Conservation (phyloP, 2,797 vertebrate species). For the Leptodactylus fallax region DNA sequence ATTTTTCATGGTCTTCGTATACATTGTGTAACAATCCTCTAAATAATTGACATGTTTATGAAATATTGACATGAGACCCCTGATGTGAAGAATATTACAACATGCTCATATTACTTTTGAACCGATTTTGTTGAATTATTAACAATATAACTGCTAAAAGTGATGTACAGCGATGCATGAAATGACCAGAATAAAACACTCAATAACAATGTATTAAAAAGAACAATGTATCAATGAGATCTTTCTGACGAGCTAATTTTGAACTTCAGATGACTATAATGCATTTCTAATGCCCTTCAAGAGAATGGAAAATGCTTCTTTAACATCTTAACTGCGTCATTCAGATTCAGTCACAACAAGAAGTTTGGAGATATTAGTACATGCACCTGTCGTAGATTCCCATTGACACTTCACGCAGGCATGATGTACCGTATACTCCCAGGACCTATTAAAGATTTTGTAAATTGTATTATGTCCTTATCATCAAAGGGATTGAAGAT, state of each 20-base stretch:
- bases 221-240: neutral
- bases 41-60: neutral
- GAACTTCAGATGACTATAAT: neutral
- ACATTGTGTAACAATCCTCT: neutral
- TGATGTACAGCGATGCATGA: constrained; percentile 8
- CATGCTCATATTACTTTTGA: constrained; percentile 6
- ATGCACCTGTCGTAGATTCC: neutral
- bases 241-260: neutral
- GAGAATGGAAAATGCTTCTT: neutral
- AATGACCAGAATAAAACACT: constrained; percentile 17
- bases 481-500: constrained; percentile 47
- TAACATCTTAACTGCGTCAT: neutral
- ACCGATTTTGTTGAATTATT: constrained; percentile 12
- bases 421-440: constrained; percentile 5
- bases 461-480: constrained; percentile 36
- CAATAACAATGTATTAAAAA: neutral
- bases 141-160: constrained; percentile 12
- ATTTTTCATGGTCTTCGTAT: neutral
- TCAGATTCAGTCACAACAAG: neutral
- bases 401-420: neutral
- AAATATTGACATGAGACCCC: neutral
- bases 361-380: neutral
- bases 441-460: constrained; percentile 22
- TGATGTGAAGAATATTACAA: neutral
- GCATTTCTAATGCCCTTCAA: neutral